Base-by-base conservation (phyloP, 2,113 vertebrate species). In the Corydoras maculifer region DNA sequence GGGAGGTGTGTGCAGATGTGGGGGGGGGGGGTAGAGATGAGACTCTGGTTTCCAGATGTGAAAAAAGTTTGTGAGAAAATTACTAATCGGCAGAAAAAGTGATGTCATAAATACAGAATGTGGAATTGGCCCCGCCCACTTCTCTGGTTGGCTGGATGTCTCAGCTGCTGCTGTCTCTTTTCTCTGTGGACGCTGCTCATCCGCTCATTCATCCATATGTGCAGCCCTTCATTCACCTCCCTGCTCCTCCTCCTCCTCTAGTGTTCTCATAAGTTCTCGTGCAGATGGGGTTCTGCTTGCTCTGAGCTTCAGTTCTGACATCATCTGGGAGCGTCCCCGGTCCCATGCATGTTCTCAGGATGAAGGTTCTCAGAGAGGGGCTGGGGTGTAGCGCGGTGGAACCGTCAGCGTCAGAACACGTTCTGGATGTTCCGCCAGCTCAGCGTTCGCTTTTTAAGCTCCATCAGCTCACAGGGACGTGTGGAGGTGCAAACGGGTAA, bases 41-140 rank as follows among this genome's bases (percentile, higher is more conserved):
- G 18, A 25, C 18, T 68, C 77, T 77, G 86, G 67, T 71, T 62
- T 62, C 70, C 86, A 89, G 84, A 87, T 89, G 87, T 88, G 85
- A 49, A 79, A 65, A 62, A 76, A 78, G 11, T 57, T 64, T 32
- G 7, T 60, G 58, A 74, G 76, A 32, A 51, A 76, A 55, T 72
- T 72, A 55, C 48, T 8, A 30, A 69, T 50, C n/a, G 59, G 58
- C 31, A 62, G 43, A 70, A 72, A 76, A 74, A 77, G 78, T 89
- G 88, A 89, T 87, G 83, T 90, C 87, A 89, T 82, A 53, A 75
- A 77, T 77, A 78, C 71, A 85, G 82, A 87, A 90, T 90, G 89
- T 85, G 73, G 79, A 61, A 55, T 63, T 66, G 72, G 77, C 73
- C 75, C 49, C 69, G 73, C 48, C 60, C 50, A 14, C 67, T 77